phyloP scores from a whole-genome alignment of 1,140 invertebrate species.

The Fopius arisanus region DNA sequence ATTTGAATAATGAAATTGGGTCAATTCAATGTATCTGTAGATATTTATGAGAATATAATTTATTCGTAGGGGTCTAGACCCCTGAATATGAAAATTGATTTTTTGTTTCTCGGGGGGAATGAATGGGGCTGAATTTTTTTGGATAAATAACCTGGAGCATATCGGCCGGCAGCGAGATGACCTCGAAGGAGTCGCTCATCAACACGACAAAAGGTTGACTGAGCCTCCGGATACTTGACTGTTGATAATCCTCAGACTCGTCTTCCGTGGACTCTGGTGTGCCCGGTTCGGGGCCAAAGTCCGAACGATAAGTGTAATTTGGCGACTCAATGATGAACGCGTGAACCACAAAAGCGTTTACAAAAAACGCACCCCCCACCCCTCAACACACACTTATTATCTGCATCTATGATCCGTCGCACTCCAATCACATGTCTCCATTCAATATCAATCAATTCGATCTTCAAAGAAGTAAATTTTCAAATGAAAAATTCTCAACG shows the following conservation, averaged over 20 bases:
- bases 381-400: background rate
- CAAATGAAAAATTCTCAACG: too few relatives aligned
- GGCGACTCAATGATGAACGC: slow-evolving; percentile 63
- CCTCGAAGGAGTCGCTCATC: slow-evolving; percentile 65
- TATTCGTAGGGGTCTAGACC: too few relatives aligned
- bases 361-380: background rate
- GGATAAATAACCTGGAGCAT: slow-evolving; percentile 63
- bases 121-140: too few relatives aligned
- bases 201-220: slow-evolving; percentile 56
- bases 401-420: background rate
- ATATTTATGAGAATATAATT: too few relatives aligned
- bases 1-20: too few relatives aligned
- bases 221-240: background rate
- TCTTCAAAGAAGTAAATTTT: background rate
- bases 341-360: background rate
- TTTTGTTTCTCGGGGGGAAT: too few relatives aligned
- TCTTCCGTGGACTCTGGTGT: slow-evolving; percentile 35
- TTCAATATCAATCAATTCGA: too few relatives aligned
- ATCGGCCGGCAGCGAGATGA: slow-evolving; percentile 63
- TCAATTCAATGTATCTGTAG: too few relatives aligned
- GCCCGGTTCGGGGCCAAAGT: slow-evolving; percentile 55
- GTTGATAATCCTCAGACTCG: slow-evolving; percentile 53
- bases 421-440: slow-evolving; percentile 1
- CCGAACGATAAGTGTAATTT: slow-evolving; percentile 60
- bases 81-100: too few relatives aligned